phyloP scores from a whole-genome alignment of 1,140 invertebrate species.

The Caenorhabditis tropicalis region DNA sequence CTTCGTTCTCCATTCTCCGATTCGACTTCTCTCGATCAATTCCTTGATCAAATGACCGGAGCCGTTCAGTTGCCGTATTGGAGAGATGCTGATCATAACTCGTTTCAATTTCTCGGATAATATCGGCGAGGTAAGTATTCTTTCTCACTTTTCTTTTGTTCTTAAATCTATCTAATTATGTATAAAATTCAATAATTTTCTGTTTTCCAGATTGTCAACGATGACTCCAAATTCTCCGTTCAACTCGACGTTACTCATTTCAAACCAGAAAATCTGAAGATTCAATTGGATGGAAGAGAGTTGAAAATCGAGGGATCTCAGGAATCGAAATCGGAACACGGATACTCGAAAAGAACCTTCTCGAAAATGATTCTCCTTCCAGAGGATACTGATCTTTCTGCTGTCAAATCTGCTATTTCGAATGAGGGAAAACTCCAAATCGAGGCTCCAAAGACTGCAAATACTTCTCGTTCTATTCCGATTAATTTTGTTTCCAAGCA shows the following conservation, averaged over 20 bases:
- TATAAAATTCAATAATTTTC: neutral
- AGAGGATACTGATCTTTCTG: neutral
- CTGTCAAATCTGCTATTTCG: constrained; percentile 13
- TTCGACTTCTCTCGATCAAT: neutral
- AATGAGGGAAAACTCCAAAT: constrained; percentile 3
- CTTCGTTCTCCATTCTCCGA: neutral
- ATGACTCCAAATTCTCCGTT: neutral
- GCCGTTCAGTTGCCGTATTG: neutral
- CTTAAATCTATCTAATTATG: too few species aligned
- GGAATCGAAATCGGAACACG: constrained; percentile 5
- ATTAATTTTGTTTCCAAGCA: constrained; percentile 14
- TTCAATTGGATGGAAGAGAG: constrained; percentile 19
- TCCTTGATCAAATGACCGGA: neutral
- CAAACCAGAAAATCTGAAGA: constrained; percentile 18
- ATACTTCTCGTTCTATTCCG: neutral
- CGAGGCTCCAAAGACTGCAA: neutral
- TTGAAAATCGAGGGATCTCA: constrained; percentile 12
- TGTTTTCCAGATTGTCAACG: neutral
- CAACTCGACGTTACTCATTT: constrained; percentile 8
- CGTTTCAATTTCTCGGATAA: constrained; percentile 6
- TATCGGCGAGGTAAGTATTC: neutral
- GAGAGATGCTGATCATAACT: constrained; percentile 28
- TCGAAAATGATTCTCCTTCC: neutral
- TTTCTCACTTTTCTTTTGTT: too few species aligned
- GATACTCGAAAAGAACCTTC: constrained; percentile 22